Conservation (phyloP, 2,888 invertebrate genomes). For the Coleophora flavipennella region DNA sequence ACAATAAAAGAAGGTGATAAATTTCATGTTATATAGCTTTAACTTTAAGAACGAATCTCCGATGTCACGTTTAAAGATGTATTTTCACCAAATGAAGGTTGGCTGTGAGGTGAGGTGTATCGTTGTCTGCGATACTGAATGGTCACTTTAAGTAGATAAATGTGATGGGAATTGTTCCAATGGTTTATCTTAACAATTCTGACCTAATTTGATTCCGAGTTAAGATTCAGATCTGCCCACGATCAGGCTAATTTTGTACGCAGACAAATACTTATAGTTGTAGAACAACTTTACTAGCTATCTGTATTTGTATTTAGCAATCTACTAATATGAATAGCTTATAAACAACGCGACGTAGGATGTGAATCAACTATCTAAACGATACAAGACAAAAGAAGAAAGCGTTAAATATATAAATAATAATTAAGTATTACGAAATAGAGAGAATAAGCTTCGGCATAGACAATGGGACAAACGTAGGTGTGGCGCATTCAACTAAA, state of each 20-base stretch:
- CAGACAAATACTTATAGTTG: constrained; percentile 17
- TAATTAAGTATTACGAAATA: constrained; percentile 25
- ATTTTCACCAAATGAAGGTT: constrained; percentile 20
- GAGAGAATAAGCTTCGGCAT: constrained; percentile 19
- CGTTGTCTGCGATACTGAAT: constrained; percentile 20
- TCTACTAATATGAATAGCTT: neutral
- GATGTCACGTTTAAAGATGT: constrained; percentile 17
- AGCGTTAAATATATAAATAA: constrained; percentile 19
- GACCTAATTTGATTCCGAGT: constrained; percentile 29
- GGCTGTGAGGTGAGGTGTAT: constrained; percentile 13
- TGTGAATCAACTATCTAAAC: constrained; percentile 13
- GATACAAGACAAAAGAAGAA: constrained; percentile 21
- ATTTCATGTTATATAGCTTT: constrained; percentile 30
- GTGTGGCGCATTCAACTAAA: constrained; percentile 29
- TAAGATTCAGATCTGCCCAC: constrained; percentile 28
- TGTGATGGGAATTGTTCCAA: constrained; percentile 25
- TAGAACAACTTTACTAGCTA: constrained; percentile 5
- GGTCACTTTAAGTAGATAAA: constrained; percentile 26
- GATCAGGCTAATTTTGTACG: constrained; percentile 21
- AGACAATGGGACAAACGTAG: constrained; percentile 44
- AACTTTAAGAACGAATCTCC: constrained; percentile 31
- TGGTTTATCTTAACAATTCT: constrained; percentile 25
- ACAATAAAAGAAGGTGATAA: constrained; percentile 31
- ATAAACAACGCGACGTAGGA: neutral
- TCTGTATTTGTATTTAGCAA: neutral